phyloP scores from a whole-genome alignment of 2,888 invertebrate species.

The Drosophila niveifrons region DNA sequence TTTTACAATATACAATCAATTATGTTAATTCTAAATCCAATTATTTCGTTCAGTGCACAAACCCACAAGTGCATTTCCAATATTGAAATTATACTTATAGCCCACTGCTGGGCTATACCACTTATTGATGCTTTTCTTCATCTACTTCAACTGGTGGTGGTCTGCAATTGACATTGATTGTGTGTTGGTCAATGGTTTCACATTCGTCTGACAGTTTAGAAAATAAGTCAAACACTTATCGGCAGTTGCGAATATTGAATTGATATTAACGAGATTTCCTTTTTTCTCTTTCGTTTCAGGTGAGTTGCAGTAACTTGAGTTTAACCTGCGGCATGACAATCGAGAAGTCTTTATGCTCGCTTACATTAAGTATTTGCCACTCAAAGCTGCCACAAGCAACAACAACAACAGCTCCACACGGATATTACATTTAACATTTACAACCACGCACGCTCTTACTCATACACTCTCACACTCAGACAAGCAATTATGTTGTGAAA shows the following conservation, averaged over 20 bases:
- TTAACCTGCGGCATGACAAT: neutral
- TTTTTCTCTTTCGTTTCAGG: conserved; percentile 50
- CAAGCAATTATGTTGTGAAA: conserved; percentile 72
- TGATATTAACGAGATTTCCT: conserved; percentile 44
- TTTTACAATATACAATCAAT: no score
- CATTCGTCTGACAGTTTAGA: conserved; percentile 7
- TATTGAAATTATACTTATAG: conserved; percentile 51
- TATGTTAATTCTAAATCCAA: no score
- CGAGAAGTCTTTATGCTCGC: conserved; percentile 20
- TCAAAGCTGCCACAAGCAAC: conserved; percentile 48
- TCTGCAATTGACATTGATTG: conserved; percentile 64
- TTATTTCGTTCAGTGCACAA: conserved; percentile 24
- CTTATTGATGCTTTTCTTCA: conserved; percentile 25
- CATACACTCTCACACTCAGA: conserved; percentile 26
- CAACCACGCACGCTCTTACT: conserved; percentile 23
- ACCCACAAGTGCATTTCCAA: conserved; percentile 23
- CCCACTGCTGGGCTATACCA: conserved; percentile 32
- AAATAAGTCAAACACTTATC: conserved; percentile 22
- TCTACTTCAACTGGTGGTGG: conserved; percentile 10
- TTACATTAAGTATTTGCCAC: conserved; percentile 46
- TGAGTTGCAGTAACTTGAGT: conserved; percentile 36
- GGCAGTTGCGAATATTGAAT: conserved; percentile 19
- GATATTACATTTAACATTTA: conserved; percentile 50
- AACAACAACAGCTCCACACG: conserved; percentile 3
- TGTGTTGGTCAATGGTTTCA: conserved; percentile 38